Conservation (phyloP, 2,113 vertebrate species). For the Hippocampus guttulatus region DNA sequence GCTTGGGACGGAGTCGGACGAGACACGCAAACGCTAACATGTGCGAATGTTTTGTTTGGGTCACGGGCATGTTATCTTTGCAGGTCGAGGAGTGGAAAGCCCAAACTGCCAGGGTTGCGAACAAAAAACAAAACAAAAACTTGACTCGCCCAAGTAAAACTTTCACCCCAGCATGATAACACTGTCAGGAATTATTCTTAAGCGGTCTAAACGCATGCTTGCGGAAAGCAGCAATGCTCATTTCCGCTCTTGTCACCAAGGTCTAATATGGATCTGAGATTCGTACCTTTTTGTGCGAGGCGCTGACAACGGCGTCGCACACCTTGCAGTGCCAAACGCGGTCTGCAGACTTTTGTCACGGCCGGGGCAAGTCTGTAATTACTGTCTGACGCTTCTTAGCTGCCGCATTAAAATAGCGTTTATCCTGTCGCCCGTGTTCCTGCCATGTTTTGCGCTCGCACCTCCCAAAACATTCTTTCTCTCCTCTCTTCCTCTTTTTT, state of each 20-base stretch:
- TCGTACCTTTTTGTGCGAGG: slow-evolving; percentile 43
- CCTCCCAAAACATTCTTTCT: slow-evolving; percentile 55
- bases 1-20: slow-evolving; percentile 65
- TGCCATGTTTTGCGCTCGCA: slow-evolving; percentile 62
- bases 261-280: slow-evolving; percentile 45
- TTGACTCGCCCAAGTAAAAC: slow-evolving; percentile 26
- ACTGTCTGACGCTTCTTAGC: slow-evolving; percentile 77
- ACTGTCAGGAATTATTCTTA: slow-evolving; percentile 36
- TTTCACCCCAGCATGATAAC: slow-evolving; percentile 58
- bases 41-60: slow-evolving; percentile 98
- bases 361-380: slow-evolving; percentile 73
- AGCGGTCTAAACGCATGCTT: slow-evolving; percentile 34
- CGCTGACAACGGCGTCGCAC: slow-evolving; percentile 66
- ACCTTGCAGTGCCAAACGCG: slow-evolving; percentile 67
- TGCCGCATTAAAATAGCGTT: slow-evolving; percentile 79
- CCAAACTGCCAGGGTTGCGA: slow-evolving; percentile 62
- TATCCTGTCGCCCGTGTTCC: slow-evolving; percentile 73
- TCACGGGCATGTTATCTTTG: slow-evolving; percentile 95
- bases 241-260: slow-evolving; percentile 43
- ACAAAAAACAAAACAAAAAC: slow-evolving; percentile 58
- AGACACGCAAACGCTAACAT: slow-evolving; percentile 32
- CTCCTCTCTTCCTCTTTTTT: slow-evolving; percentile 12
- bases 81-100: slow-evolving; percentile 53
- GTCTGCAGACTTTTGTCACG: slow-evolving; percentile 65
- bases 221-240: slow-evolving; percentile 29